These are phyloP conservation scores for Nothura maculosa DNA, from an alignment of 2,797 vertebrate genomes.

Conservation along the genomic window DNA sequence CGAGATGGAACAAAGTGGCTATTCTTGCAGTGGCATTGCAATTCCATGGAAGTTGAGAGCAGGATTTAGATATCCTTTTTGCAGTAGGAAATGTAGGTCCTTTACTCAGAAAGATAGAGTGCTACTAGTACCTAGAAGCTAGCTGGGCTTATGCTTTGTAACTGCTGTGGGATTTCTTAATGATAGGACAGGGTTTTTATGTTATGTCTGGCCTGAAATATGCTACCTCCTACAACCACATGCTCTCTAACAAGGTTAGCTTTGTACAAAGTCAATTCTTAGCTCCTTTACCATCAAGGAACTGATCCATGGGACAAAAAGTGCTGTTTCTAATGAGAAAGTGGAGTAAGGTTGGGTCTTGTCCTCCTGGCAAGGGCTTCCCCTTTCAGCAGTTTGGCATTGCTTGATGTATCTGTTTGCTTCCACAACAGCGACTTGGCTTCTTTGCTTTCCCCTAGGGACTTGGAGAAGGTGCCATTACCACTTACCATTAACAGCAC, in stretches of 20 bases:
- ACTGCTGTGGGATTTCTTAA: not conserved
- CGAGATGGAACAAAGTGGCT: not conserved
- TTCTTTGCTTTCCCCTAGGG: not conserved
- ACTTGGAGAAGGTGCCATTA: not conserved
- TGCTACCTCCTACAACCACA: not conserved
- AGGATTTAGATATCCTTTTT: not conserved
- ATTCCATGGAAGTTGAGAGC: not conserved
- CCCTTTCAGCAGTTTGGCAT: not conserved
- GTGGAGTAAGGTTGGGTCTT: not conserved
- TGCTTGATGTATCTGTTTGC: fast-evolving
- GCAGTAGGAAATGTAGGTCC: not conserved
- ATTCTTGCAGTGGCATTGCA: constrained; percentile 6
- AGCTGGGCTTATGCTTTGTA: not conserved
- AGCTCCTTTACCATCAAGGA: not conserved
- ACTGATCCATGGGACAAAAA: no score
- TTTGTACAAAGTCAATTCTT: not conserved
- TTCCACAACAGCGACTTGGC: not conserved
- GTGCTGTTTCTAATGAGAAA: not conserved
- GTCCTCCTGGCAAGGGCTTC: not conserved
- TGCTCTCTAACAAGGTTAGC: not conserved
- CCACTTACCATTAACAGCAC: not conserved
- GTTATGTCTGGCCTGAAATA: not conserved
- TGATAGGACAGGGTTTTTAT: not conserved
- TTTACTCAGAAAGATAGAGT: not conserved
- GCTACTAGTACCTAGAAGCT: not conserved